These are phyloP conservation scores for Drosophila elegans DNA, from an alignment of 1,140 invertebrate genomes.

Conservation along the genomic window DNA sequence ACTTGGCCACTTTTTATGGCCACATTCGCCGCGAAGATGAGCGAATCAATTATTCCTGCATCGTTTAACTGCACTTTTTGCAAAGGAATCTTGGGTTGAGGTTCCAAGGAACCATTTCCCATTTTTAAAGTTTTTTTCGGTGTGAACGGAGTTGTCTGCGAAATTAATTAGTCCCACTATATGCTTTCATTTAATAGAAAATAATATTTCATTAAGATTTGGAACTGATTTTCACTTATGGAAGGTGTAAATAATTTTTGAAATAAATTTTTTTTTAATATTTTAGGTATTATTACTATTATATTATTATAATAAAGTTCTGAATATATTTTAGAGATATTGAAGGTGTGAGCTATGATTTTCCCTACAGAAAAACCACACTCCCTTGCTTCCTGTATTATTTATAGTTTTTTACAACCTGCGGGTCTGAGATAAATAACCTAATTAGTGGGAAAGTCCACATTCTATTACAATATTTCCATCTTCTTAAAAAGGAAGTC, in stretches of 20 bases:
- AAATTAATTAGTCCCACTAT: neutral
- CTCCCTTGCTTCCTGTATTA: neutral
- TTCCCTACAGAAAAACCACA: no score
- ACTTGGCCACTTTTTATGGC: slow-evolving; percentile 70
- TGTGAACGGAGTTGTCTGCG: neutral
- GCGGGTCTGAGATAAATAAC: slow-evolving; percentile 21
- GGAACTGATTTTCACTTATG: no score
- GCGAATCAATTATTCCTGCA: slow-evolving; percentile 67
- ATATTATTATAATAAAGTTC: no score
- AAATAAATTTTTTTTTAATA: no score
- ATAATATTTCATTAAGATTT: no score
- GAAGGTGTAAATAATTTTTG: no score
- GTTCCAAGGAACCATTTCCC: neutral
- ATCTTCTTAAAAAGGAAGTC: slow-evolving; percentile 30
- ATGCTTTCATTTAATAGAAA: no score
- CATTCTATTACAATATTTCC: slow-evolving; percentile 21
- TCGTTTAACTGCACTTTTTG: slow-evolving; percentile 34
- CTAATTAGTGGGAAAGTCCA: slow-evolving; percentile 18
- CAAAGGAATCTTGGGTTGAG: neutral
- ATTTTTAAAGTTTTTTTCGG: slow-evolving; percentile 1
- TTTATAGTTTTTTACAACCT: slow-evolving; percentile 2
- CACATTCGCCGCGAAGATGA: slow-evolving; percentile 60
- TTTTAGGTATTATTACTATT: no score
- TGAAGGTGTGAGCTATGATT: no score
- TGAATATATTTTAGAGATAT: no score